Evolutionary conservation across 2,888 invertebrate species (phyloP).

Genomic region (Tiphia femorata): DNA sequence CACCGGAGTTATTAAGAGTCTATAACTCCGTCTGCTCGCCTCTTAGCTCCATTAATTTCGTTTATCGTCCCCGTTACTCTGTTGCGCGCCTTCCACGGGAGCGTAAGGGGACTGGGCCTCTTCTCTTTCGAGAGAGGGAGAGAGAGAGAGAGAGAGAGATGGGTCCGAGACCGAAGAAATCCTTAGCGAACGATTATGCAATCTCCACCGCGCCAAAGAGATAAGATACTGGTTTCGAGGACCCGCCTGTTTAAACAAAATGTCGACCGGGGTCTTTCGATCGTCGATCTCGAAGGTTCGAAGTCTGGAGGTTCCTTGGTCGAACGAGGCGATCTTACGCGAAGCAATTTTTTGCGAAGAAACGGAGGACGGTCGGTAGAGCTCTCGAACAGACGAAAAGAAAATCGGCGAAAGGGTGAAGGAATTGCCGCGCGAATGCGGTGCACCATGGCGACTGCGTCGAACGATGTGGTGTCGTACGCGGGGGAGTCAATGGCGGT

Average conservation of each 20-base stretch:
- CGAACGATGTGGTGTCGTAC: conserved; percentile 48
- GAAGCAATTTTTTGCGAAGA: background rate
- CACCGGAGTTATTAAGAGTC: conserved; percentile 43
- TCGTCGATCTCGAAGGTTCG: too few relatives aligned
- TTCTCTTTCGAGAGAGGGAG: too few relatives aligned
- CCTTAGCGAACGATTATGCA: conserved; percentile 16
- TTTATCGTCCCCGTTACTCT: conserved; percentile 38
- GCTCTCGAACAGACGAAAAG: too few relatives aligned
- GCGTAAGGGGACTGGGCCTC: too few relatives aligned
- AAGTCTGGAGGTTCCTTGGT: too few relatives aligned
- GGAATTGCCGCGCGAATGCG: conserved; percentile 23
- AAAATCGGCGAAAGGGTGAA: background rate
- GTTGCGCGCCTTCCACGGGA: too few relatives aligned
- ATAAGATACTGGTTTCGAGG: conserved; percentile 24
- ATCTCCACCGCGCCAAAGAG: conserved; percentile 3
- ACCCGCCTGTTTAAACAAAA: too few relatives aligned
- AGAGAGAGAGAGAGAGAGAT: too few relatives aligned
- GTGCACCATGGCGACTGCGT: conserved; percentile 36
- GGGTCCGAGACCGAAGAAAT: too few relatives aligned
- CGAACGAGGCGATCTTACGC: too few relatives aligned
- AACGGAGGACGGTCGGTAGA: background rate
- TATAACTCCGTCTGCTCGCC: conserved; percentile 30
- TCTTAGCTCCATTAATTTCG: conserved; percentile 40
- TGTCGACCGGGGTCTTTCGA: conserved; percentile 13
- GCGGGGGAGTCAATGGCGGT: conserved; percentile 68